phyloP scores from a whole-genome alignment of 2,797 vertebrate species.

The Crenichthys baileyi region DNA sequence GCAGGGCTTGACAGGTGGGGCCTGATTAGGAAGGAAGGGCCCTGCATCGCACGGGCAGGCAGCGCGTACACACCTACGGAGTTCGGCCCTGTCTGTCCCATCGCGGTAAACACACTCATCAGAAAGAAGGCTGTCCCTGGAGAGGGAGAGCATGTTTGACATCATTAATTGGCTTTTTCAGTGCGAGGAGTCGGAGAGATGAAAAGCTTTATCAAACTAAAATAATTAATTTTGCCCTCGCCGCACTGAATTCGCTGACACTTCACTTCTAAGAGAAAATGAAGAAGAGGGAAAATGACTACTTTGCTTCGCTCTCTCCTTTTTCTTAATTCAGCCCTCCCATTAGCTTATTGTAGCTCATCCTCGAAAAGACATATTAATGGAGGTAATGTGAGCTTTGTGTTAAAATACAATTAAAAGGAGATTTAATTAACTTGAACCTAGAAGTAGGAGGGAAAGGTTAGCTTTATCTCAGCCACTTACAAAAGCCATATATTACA shows the following conservation, averaged over 20 bases:
- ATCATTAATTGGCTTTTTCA: conserved; percentile 99
- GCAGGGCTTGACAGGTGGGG: conserved; percentile 93
- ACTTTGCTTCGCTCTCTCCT: conserved; percentile 70
- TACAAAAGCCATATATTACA: conserved; percentile 91
- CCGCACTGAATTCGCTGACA: conserved; percentile 95
- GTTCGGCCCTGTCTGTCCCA: conserved; percentile 79
- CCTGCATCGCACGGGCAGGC: conserved; percentile 48
- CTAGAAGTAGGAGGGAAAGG: conserved; percentile 85
- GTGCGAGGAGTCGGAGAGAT: conserved; percentile 98
- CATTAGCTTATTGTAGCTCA: conserved; percentile 59
- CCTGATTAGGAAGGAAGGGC: conserved; percentile 85
- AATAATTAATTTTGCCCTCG: conserved; percentile 98
- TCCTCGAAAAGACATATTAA: conserved; percentile 88
- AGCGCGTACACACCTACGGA: conserved; percentile 2
- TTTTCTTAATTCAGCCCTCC: conserved; percentile 66
- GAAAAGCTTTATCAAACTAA: conserved; percentile 99
- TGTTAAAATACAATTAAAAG: conserved; percentile 95
- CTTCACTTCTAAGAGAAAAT: conserved; percentile 90
- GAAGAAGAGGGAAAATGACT: conserved; percentile 77
- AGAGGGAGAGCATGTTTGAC: conserved; percentile 97
- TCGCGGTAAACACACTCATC: conserved; percentile 97
- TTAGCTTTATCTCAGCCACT: conserved; percentile 89
- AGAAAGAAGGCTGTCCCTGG: conserved; percentile 85
- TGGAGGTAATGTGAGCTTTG: conserved; percentile 88
- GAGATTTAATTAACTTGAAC: conserved; percentile 98